Evolutionary conservation across 2,797 vertebrate species (phyloP).

Genomic region (Coendou prehensilis): DNA sequence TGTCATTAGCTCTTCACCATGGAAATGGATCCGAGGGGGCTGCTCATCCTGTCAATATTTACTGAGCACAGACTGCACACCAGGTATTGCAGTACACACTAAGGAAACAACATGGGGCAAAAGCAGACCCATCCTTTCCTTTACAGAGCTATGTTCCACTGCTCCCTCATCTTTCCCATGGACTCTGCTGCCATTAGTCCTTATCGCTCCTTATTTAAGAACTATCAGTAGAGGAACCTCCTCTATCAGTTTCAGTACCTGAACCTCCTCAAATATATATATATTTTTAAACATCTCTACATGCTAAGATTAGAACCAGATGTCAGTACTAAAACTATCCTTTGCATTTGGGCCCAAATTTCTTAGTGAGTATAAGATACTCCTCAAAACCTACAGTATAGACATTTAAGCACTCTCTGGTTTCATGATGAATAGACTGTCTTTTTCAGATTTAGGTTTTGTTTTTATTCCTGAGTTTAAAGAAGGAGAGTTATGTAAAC

Average conservation of each 20-base stretch:
- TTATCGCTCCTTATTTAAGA: slow-evolving; percentile 12
- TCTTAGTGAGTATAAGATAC: slow-evolving; percentile 30
- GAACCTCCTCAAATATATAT: background rate
- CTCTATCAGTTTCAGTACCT: background rate
- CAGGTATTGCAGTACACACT: background rate
- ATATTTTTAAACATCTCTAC: slow-evolving; percentile 17
- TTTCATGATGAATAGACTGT: background rate
- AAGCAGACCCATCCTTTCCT: background rate
- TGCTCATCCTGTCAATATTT: background rate
- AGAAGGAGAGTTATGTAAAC: background rate
- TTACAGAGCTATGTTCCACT: background rate
- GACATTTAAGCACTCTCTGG: slow-evolving; percentile 50
- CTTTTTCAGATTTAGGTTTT: slow-evolving; percentile 30
- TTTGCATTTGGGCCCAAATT: slow-evolving; percentile 6
- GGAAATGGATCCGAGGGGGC: background rate
- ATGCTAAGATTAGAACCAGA: slow-evolving; percentile 13
- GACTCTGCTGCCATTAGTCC: background rate
- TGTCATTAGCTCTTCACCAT: background rate
- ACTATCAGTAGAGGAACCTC: background rate
- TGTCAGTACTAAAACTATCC: background rate
- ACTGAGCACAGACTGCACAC: background rate
- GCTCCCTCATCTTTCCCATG: background rate
- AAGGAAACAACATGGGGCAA: background rate
- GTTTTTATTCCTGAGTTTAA: slow-evolving; percentile 49
- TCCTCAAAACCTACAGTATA: background rate